Conservation (phyloP, 2,888 invertebrate genomes). For the Drosophila demipolita region DNA sequence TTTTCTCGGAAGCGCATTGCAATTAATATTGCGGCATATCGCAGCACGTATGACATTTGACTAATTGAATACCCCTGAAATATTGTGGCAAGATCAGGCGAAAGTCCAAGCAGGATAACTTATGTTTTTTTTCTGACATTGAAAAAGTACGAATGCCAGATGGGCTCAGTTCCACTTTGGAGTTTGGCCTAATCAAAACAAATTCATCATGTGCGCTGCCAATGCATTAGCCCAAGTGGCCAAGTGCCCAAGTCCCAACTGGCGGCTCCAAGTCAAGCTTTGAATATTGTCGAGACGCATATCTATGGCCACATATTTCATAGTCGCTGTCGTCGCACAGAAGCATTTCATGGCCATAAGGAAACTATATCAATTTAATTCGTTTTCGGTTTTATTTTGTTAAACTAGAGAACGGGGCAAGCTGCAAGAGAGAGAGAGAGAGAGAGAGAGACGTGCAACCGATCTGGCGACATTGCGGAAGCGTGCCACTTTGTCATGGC, state of each 20-base stretch:
- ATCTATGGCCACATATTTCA: slow-evolving; percentile 77
- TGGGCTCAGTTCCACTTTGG: slow-evolving; percentile 26
- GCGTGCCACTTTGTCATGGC: slow-evolving; percentile 77
- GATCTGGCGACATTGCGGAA: slow-evolving; percentile 77
- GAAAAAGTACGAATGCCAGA: slow-evolving; percentile 46
- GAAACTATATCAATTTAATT: slow-evolving; percentile 80
- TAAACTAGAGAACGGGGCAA: slow-evolving; percentile 11
- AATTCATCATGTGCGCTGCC: slow-evolving; percentile 78
- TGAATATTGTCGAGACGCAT: slow-evolving; percentile 44
- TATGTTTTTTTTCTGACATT: slow-evolving; percentile 23
- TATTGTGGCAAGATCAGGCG: slow-evolving; percentile 72
- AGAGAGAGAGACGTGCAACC: slow-evolving; percentile 10
- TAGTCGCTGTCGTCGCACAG: slow-evolving; percentile 68
- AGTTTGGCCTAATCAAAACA: slow-evolving; percentile 70
- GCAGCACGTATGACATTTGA: slow-evolving; percentile 73
- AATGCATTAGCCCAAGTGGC: slow-evolving; percentile 71
- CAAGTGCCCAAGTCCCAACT: slow-evolving; percentile 16
- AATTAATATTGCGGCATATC: slow-evolving; percentile 77
- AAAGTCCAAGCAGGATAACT: slow-evolving; percentile 59
- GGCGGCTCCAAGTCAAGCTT: slow-evolving; percentile 9
- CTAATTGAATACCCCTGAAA: slow-evolving; percentile 81
- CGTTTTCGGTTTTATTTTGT: slow-evolving; percentile 62
- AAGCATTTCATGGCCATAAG: slow-evolving; percentile 77
- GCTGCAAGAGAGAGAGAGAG: not conserved
- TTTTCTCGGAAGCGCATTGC: slow-evolving; percentile 45